phyloP scores from a whole-genome alignment of 2,888 invertebrate species.

The Tenthredo scrophulariae region DNA sequence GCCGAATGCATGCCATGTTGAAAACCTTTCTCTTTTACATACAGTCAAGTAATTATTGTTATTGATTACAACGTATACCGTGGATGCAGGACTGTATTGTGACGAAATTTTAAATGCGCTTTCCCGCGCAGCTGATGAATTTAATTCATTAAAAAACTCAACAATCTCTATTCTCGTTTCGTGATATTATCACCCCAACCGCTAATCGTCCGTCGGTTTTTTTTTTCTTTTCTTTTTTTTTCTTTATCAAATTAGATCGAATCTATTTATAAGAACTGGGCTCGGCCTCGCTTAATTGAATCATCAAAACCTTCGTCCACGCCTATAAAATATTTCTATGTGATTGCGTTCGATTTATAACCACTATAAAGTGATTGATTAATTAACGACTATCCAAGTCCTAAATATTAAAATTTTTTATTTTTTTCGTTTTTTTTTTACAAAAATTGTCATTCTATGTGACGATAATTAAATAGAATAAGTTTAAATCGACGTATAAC shows the following conservation, averaged over 20 bases:
- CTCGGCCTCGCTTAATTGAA: background rate
- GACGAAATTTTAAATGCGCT: background rate
- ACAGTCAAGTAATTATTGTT: background rate
- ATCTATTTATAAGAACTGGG: background rate
- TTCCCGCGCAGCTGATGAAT: background rate
- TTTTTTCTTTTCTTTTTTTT: background rate
- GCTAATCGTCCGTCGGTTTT: background rate
- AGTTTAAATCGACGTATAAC: background rate
- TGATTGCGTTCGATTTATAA: background rate
- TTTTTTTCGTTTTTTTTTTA: background rate
- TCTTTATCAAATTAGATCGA: background rate
- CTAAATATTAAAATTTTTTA: background rate
- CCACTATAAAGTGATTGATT: background rate
- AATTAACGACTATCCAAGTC: background rate
- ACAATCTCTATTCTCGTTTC: background rate
- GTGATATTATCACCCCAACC: background rate
- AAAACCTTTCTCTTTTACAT: constrained; percentile 17
- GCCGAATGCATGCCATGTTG: background rate
- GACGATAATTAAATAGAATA: background rate
- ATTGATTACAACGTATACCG: background rate
- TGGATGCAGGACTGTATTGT: background rate
- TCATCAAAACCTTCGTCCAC: background rate
- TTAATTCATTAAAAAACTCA: too few species aligned
- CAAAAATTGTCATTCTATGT: background rate
- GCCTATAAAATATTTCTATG: background rate